These are phyloP conservation scores for Mus musculus DNA, from an alignment of 2,113 vertebrate species.

Conservation along the genomic window GRCm39 chr1:167242501-167243000, in stretches of 20 bases:
- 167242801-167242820: background rate
- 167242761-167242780: background rate
- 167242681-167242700: background rate
- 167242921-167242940: background rate
- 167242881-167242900: background rate
- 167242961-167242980: slow-evolving; percentile 26
- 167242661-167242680: background rate
- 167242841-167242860: background rate
- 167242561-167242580: background rate
- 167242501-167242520: background rate
- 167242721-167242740: background rate
- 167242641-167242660: no score
- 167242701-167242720: background rate
- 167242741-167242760: no score
- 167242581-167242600: slow-evolving; percentile 40
- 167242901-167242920: slow-evolving; percentile 23
- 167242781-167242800: background rate
- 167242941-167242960: background rate
- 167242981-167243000: background rate
- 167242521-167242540: background rate
- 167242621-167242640: background rate
- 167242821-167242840: background rate
- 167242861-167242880: background rate
- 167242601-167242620: slow-evolving; percentile 76
- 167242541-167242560: background rate